Conservation (phyloP, 2,113 vertebrate species). For the Datnioides undecimradiatus region DNA sequence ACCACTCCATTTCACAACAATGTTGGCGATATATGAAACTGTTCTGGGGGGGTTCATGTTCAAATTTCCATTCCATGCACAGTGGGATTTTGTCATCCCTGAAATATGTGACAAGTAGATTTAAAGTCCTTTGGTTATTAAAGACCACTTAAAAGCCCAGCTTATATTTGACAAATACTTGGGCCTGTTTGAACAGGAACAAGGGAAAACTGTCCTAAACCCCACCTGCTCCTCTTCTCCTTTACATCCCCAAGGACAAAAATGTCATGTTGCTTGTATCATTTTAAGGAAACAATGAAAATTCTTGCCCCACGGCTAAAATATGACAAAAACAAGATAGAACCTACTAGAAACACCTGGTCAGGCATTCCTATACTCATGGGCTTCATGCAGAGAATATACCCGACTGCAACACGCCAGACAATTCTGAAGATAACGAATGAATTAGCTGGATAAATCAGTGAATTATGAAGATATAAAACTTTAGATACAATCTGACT, state of each 20-base stretch:
- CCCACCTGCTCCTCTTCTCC: slow-evolving; percentile 36
- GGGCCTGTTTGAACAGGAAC: slow-evolving; percentile 72
- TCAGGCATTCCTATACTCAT: slow-evolving; percentile 8
- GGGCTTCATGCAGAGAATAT: background rate
- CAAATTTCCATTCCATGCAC: slow-evolving; percentile 16
- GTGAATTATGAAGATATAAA: background rate
- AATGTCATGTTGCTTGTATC: slow-evolving; percentile 54
- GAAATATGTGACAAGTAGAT: slow-evolving; percentile 69
- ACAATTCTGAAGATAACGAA: background rate
- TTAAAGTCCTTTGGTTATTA: slow-evolving; percentile 66
- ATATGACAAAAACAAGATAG: slow-evolving; percentile 25
- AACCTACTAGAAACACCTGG: slow-evolving; percentile 44
- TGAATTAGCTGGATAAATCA: background rate
- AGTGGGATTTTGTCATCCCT: slow-evolving; percentile 44
- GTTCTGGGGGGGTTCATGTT: slow-evolving; percentile 16
- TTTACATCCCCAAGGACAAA: slow-evolving; percentile 41
- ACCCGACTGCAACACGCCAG: background rate
- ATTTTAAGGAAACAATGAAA: slow-evolving; percentile 35
- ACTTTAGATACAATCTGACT: background rate
- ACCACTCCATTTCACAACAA: background rate
- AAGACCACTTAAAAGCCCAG: slow-evolving; percentile 56
- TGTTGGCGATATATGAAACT: slow-evolving; percentile 16
- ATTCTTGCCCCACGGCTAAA: slow-evolving; percentile 41
- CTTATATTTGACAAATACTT: slow-evolving; percentile 70
- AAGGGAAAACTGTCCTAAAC: slow-evolving; percentile 29